Conservation (phyloP, 2,113 vertebrate genomes). For the Diphyllodes magnificus region DNA sequence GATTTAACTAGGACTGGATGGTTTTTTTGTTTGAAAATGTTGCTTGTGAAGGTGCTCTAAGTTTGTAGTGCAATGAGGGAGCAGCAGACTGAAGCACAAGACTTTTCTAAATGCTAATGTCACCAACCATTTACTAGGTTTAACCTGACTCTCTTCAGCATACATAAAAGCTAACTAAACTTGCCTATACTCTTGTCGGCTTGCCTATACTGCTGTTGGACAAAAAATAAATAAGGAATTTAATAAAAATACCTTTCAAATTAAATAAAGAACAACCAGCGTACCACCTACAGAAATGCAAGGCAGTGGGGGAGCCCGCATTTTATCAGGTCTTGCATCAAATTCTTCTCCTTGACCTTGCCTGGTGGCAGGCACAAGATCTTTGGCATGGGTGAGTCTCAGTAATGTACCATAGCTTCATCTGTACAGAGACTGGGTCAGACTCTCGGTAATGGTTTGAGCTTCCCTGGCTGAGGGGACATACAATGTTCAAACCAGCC, state of each 20-base stretch:
- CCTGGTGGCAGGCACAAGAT: background rate
- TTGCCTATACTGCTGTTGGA: background rate
- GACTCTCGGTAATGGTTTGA: background rate
- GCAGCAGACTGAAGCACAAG: background rate
- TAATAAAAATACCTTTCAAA: background rate
- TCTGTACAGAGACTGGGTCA: background rate
- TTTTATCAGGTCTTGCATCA: background rate
- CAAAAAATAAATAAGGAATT: background rate
- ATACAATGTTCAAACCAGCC: background rate
- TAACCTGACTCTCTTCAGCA: background rate
- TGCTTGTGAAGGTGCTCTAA: background rate
- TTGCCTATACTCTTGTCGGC: background rate
- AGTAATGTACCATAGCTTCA: background rate
- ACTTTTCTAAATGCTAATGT: background rate
- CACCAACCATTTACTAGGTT: background rate
- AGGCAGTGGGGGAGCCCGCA: fast-evolving
- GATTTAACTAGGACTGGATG: background rate
- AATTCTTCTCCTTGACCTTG: background rate
- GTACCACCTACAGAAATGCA: background rate
- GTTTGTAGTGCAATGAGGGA: background rate
- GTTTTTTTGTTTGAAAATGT: background rate
- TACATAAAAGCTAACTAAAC: background rate
- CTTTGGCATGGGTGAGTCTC: background rate
- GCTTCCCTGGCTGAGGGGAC: background rate
- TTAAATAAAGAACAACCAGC: background rate